These are phyloP conservation scores for Condylostylus longicornis DNA, from an alignment of 1,140 invertebrate species.

Conservation along the genomic window DNA sequence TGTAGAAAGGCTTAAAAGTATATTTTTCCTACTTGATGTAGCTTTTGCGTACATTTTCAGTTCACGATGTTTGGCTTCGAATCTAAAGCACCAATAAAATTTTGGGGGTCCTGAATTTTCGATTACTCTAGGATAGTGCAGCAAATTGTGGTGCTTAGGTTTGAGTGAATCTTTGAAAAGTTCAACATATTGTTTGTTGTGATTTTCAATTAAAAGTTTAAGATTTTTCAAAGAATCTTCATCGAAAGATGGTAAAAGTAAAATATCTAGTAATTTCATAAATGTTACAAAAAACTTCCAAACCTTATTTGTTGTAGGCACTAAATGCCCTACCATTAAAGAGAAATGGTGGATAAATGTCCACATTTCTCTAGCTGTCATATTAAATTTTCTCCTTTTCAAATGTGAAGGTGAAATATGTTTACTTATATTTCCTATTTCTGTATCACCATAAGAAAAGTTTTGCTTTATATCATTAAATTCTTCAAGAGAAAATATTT, in stretches of 20 bases:
- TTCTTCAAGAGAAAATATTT: constrained; percentile 13
- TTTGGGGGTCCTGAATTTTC: constrained; percentile 11
- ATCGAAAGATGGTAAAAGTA: background rate
- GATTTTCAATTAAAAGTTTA: constrained; percentile 6
- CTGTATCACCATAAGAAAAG: background rate
- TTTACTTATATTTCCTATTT: background rate
- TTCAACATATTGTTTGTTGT: constrained; percentile 8
- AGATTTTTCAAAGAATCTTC: background rate
- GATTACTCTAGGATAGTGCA: constrained; percentile 12
- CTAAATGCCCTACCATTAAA: constrained; percentile 15
- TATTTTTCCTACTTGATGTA: constrained; percentile 10
- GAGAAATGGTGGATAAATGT: constrained; percentile 12
- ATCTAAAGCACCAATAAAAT: constrained; percentile 12
- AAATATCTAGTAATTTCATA: background rate
- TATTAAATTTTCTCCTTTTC: constrained; percentile 7
- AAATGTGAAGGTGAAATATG: background rate
- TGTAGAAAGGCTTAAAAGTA: constrained; percentile 10
- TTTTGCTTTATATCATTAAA: constrained; percentile 10
- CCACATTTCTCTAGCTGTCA: constrained; percentile 17
- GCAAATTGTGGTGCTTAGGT: constrained; percentile 17
- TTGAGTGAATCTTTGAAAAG: constrained; percentile 12
- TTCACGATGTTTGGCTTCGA: constrained; percentile 16
- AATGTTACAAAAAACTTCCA: constrained; percentile 10
- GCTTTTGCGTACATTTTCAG: constrained; percentile 12
- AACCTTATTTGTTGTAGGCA: constrained; percentile 10